Evolutionary conservation across 2,888 invertebrate species (phyloP).

Genomic region (Philonicus albiceps): DNA sequence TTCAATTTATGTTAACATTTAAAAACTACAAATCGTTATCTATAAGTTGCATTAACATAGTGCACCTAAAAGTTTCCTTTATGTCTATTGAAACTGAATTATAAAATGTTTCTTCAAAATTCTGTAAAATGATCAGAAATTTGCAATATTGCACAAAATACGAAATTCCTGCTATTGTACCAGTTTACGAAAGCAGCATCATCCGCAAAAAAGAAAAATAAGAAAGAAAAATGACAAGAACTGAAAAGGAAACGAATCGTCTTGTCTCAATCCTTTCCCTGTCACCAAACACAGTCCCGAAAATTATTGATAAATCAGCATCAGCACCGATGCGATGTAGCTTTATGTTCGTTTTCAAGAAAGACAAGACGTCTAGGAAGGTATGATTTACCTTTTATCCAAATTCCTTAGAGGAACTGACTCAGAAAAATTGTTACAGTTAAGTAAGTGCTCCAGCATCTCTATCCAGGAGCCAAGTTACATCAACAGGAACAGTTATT

Average conservation of each 20-base stretch:
- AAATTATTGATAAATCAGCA: slow-evolving; percentile 17
- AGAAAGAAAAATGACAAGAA: not conserved
- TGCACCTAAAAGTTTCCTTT: not conserved
- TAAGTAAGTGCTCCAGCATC: not conserved
- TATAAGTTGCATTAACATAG: no score
- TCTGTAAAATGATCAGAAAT: not conserved
- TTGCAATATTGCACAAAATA: not conserved
- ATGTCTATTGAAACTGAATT: not conserved
- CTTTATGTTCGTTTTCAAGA: not conserved
- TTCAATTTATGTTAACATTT: no score
- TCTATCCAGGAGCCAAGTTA: not conserved
- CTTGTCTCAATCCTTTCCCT: not conserved
- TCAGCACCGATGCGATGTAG: not conserved
- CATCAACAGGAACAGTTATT: slow-evolving; percentile 13
- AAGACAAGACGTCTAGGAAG: not conserved
- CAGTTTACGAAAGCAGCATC: not conserved
- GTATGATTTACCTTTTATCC: slow-evolving; percentile 11
- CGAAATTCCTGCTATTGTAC: not conserved
- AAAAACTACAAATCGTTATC: no score
- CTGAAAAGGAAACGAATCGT: not conserved
- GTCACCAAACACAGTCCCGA: not conserved
- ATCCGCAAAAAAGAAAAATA: not conserved
- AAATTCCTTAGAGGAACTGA: not conserved
- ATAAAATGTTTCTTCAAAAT: not conserved
- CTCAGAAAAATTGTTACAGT: slow-evolving; percentile 1